Evolutionary conservation across 2,888 invertebrate species (phyloP), one percentile per base, ranked within the genome.

Genomic region (Acheta domesticus): DNA sequence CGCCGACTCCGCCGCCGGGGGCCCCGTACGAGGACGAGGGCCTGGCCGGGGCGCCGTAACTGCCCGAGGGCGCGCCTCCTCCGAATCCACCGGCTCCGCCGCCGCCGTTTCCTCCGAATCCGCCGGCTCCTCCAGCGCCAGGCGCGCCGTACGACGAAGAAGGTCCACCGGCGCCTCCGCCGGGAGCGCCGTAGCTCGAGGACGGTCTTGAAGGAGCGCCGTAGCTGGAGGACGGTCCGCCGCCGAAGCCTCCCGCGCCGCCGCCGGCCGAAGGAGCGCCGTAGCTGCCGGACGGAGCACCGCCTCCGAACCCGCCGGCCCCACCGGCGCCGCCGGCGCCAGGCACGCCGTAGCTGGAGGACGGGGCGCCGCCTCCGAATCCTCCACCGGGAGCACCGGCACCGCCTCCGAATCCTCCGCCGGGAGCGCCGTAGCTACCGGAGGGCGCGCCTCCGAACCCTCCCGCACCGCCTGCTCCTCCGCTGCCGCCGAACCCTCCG

Each of bases 121-220:
- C 84, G 12, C 86, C 86, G 62, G 84, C 82, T 14, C 23, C 85
- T 85, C 75, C 75, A n/a, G 75, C 75, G 12, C 36, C 19, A 21
- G 86, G 87, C 84, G 86, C 88, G 12, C 89, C 89, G 82, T 89
- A 90, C 79, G 87, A 87, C 2, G 89, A 89, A 74, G 86, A 89
- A 20, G 83, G 82, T 62, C 20, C 73, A 3, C 20, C 77, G 3
- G 21, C 20, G 1, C 48, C 76, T 12, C 76, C 76, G 2, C 19
- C 14, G 14, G 74, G 73, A n/a, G 80, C 77, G 20, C 80, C 78
- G 74, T 77, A 77, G 49, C n/a, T 48, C 2, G 78, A 11, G 77
- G 77, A 36, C 36, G 36, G 36, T 36, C 36, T 2, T 2, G 36
- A 21, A 12, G 80, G 77, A 21, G 62, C 62, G 62, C 62, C 62